These are phyloP conservation scores for Sander vitreus DNA, from an alignment of 2,113 vertebrate species.

Conservation along the genomic window DNA sequence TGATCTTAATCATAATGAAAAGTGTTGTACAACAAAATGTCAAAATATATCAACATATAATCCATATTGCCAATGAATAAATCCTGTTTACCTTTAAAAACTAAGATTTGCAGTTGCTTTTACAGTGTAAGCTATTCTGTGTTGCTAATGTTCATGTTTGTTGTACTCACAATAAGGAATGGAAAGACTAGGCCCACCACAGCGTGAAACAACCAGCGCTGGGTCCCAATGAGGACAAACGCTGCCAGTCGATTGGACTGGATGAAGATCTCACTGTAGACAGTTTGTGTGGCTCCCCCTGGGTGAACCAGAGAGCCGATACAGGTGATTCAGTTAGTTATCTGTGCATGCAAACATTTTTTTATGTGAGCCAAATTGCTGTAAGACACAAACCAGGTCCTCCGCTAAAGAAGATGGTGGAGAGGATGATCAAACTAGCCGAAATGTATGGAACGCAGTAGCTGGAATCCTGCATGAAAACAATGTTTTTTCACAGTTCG, in stretches of 20 bases:
- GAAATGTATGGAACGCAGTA: slow-evolving; percentile 85
- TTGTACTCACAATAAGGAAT: slow-evolving; percentile 80
- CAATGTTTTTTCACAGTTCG: not conserved
- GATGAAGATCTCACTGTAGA: slow-evolving; percentile 80
- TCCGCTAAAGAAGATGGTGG: slow-evolving; percentile 82
- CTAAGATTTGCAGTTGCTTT: not conserved
- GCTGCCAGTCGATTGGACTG: slow-evolving; percentile 81
- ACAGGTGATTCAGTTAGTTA: not conserved
- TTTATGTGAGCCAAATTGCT: not conserved
- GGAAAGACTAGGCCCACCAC: slow-evolving; percentile 77
- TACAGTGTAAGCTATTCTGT: too few relatives aligned
- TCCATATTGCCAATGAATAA: not conserved
- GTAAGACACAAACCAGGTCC: slow-evolving; percentile 84
- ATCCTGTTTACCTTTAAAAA: not conserved
- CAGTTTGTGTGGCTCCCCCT: slow-evolving; percentile 59
- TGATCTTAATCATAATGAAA: not conserved
- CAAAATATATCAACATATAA: not conserved
- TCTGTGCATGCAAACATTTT: not conserved
- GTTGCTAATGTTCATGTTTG: not conserved
- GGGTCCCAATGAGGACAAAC: slow-evolving; percentile 68
- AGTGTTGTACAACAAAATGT: not conserved
- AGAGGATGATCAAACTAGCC: slow-evolving; percentile 81
- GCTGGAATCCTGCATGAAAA: slow-evolving; percentile 76
- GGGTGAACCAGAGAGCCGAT: slow-evolving; percentile 11
- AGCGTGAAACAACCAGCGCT: slow-evolving; percentile 64